phyloP scores from a whole-genome alignment of 2,888 invertebrate genomes.

The Hirtodrosophila cameraria region DNA sequence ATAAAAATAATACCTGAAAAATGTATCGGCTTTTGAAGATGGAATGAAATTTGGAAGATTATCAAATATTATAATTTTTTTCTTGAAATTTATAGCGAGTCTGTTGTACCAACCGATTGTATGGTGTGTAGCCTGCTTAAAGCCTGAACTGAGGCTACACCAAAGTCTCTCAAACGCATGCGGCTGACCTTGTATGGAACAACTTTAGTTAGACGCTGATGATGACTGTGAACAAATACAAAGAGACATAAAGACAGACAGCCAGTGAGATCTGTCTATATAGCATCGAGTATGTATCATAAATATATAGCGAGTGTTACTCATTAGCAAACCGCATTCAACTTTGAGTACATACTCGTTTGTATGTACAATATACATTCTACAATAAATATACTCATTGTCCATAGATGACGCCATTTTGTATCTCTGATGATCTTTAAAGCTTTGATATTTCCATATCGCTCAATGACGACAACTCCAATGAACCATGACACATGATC shows the following conservation, averaged over 20 bases:
- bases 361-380: too few species aligned
- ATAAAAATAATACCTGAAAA: too few species aligned
- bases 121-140: not conserved
- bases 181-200: conserved; percentile 59
- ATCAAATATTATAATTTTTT: too few species aligned
- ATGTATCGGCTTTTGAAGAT: too few species aligned
- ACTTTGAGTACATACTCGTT: conserved; percentile 37
- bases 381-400: conserved; percentile 29
- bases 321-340: conserved; percentile 57
- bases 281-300: conserved; percentile 7
- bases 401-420: conserved; percentile 67
- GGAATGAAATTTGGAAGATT: too few species aligned
- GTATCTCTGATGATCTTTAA: conserved; percentile 35
- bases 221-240: conserved; percentile 49
- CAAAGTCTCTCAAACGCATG: conserved; percentile 43
- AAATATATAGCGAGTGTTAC: conserved; percentile 38
- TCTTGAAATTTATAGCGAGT: too few species aligned
- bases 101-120: too few species aligned
- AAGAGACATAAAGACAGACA: conserved; percentile 27
- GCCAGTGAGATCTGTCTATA: conserved; percentile 36
- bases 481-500: conserved; percentile 48
- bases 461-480: conserved; percentile 46
- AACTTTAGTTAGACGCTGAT: conserved; percentile 51
- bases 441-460: conserved; percentile 44
- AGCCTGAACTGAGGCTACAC: conserved; percentile 15